Evolutionary conservation across 92 coral and sea anemone species (phyloP), one percentile per base, ranked within the genome.

Genomic region (Paragorgia papillata): DNA sequence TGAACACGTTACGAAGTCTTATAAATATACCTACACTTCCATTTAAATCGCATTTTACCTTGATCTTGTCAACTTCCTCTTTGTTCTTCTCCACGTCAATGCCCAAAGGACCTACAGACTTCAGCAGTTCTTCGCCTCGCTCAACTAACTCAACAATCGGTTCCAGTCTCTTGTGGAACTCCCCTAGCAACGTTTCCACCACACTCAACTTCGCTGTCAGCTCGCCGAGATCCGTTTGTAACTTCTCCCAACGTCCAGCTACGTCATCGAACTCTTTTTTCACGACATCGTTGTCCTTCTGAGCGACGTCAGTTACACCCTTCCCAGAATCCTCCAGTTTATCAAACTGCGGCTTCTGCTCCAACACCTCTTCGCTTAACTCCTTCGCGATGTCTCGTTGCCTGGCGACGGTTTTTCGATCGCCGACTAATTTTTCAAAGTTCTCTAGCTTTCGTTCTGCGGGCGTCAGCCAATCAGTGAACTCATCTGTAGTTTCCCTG

Each of bases 81-180:
- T 88, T 85, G 84, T 91, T 94, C 86, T 87, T 94, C 56, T 80
- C 89, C 41, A 94, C 68, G 65, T 94, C 97, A 49, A 82, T 91
- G 54, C 92, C 87, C 53, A 85, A 59, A 14, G 95, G 90, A 39
- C 85, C 85, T 56, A 71, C 85, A 15, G 83, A 71, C 18, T 83
- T 86, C 18, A 94, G 75, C 19, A 62, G 49, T 54, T 85, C 82
- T 44, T 91, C 98, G 60, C 78, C 88, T 20, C 76, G 80, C 56
- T 59, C 85, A 29, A 94, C 74, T 30, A 86, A 46, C 28, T 88
- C 80, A 14, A 79, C 85, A 15, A 94, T 79, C n/a, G 97, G 97
- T 57, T 82, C 66, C 64, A 91, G 71, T 9, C 83, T 83, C 14
- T 66, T 83, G 35, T 68, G 60, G 85, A 88, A 94, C 62, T 64